Evolutionary conservation across 2,797 vertebrate genomes (phyloP), one percentile per base, ranked within the genome.

Genomic region (Pterois miles): DNA sequence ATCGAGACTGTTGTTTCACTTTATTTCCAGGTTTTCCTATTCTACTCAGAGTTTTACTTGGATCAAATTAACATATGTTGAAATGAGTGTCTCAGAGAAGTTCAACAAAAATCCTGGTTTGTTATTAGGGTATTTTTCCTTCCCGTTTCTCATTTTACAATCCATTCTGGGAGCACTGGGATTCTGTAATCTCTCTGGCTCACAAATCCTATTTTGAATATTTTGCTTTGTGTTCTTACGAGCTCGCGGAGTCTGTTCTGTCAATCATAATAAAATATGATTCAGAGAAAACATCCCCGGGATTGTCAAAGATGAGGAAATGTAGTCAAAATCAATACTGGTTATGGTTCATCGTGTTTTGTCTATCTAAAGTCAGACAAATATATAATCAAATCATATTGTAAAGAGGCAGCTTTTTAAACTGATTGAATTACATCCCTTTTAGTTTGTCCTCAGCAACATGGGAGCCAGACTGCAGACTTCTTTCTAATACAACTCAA

Each of bases 401-500:
- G 64, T 76, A 82, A 84, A 89, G 81, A 71, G 56, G 72, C 25
- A 14, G 56, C 72, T 82, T 85, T 82, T 84, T 73, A 86, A 85
- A 81, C 57, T 76, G 85, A 91, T 90, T 89, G 78, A 90, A 88
- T 92, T 89, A 88, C 70, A 74, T 76, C 63, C 79, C 70, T 86
- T 84, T 89, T 81, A 83, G 88, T 87, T 86, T 76, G 80, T 79
- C 59, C 77, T 74, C 33, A 27, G 77, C 58, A 71, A 59, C 60
- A 74, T 48, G 65, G 83, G 66, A 81, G 60, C 56, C 31, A 77
- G 82, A 65, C 50, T 54, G 65, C 76, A 36, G 65, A 84, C 74
- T 71, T 74, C 76, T 53, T 78, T 59, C 78, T 85, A 78, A 90
- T 76, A 78, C 79, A 69, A 85, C 71, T 71, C 82, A 89, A 86